These are phyloP conservation scores for Nephila pilipes DNA, from an alignment of 1,140 invertebrate genomes.

Conservation along the genomic window DNA sequence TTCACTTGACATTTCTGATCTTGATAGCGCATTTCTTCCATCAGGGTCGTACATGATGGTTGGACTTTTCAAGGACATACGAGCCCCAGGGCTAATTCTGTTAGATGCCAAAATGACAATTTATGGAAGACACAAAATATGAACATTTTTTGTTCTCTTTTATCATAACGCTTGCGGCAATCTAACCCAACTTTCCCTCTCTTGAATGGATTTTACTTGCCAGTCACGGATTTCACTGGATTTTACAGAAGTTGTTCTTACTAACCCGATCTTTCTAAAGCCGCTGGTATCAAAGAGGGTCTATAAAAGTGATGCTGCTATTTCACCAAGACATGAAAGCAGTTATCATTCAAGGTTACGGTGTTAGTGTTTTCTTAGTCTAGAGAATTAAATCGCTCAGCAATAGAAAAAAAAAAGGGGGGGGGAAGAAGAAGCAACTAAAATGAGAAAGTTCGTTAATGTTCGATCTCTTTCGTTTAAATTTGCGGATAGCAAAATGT, in stretches of 20 bases:
- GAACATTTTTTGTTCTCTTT: conserved; percentile 38
- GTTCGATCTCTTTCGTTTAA: neutral
- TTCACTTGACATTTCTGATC: conserved; percentile 27
- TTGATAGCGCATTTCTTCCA: conserved; percentile 21
- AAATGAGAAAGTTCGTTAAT: neutral
- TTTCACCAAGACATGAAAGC: neutral
- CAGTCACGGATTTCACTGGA: conserved; percentile 9
- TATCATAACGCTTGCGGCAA: conserved; percentile 11
- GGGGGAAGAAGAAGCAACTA: neutral
- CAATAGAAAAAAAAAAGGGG: no score
- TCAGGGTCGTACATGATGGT: conserved; percentile 5
- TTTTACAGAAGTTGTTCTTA: neutral
- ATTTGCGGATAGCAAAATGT: neutral
- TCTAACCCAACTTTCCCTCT: neutral
- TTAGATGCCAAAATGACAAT: conserved; percentile 46
- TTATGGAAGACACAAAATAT: conserved; percentile 54
- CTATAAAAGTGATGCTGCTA: neutral
- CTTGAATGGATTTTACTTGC: neutral
- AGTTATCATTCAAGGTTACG: neutral
- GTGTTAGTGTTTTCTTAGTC: neutral
- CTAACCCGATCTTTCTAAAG: neutral
- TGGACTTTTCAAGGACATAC: conserved; percentile 29
- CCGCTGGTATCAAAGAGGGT: neutral
- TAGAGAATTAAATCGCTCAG: neutral
- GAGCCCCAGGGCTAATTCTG: conserved; percentile 34